These are phyloP conservation scores for Koerneria pararmatus DNA, from an alignment of 2,888 invertebrate species.

Conservation along the genomic window DNA sequence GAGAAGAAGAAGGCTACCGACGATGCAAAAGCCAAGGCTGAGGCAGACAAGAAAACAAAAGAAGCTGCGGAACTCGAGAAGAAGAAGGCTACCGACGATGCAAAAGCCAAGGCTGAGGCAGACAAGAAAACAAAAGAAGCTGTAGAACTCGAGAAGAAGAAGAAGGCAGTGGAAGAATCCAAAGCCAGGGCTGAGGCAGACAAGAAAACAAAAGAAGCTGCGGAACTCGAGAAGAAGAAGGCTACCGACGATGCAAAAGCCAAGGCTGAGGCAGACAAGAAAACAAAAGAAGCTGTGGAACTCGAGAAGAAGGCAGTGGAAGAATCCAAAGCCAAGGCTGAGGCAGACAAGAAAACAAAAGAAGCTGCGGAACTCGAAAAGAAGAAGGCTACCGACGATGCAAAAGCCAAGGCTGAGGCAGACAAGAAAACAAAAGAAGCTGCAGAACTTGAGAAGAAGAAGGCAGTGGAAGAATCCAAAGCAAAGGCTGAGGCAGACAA, in stretches of 20 bases:
- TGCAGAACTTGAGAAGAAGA: not conserved
- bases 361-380: not conserved
- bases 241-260: not conserved
- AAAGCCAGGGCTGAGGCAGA: not conserved
- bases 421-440: not conserved
- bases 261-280: conserved; percentile 4
- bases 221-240: conserved; percentile 8
- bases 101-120: conserved; percentile 15
- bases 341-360: conserved; percentile 12
- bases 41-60: conserved; percentile 5
- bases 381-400: not conserved
- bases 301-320: conserved; percentile 20
- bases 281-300: conserved; percentile 21
- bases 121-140: conserved; percentile 4
- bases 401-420: not conserved
- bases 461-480: not conserved
- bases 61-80: conserved; percentile 10
- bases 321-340: not conserved
- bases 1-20: conserved; percentile 4
- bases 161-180: not conserved
- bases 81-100: conserved; percentile 18
- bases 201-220: not conserved
- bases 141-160: not conserved
- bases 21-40: conserved; percentile 8
- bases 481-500: not conserved